Conservation (phyloP, 2,888 invertebrate species). For the Corbicula japonica region DNA sequence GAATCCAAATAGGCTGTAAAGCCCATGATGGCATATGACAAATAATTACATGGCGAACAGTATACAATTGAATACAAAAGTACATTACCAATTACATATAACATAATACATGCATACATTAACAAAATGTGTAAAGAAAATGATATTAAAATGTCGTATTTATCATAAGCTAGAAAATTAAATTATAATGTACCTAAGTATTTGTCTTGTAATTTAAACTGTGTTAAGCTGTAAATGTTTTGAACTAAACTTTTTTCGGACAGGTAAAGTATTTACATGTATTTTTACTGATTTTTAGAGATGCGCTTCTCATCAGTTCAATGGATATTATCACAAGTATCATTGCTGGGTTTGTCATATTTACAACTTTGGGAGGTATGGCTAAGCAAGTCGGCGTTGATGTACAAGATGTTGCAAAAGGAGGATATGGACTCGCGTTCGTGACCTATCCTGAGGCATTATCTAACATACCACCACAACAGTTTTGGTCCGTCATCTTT, state of each 20-base stretch:
- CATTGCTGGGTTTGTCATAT: slow-evolving; percentile 88
- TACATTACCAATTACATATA: too few relatives aligned
- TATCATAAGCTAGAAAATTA: too few relatives aligned
- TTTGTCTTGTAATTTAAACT: too few relatives aligned
- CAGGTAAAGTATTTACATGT: neutral
- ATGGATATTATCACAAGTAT: slow-evolving; percentile 88
- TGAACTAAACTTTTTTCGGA: neutral
- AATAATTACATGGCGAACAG: too few relatives aligned
- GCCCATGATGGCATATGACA: too few relatives aligned
- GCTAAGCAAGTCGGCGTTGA: slow-evolving; percentile 74
- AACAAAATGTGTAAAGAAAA: too few relatives aligned
- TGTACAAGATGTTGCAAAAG: slow-evolving; percentile 74
- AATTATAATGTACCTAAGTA: too few relatives aligned
- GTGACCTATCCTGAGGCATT: slow-evolving; percentile 84
- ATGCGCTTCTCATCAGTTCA: slow-evolving; percentile 92
- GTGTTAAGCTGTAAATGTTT: neutral
- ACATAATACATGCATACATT: too few relatives aligned
- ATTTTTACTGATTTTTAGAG: slow-evolving; percentile 84
- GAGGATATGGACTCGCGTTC: slow-evolving; percentile 88
- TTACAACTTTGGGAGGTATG: slow-evolving; percentile 81
- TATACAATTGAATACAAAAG: too few relatives aligned
- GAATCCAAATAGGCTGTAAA: too few relatives aligned
- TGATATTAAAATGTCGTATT: too few relatives aligned
- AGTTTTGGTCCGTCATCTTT: slow-evolving; percentile 83
- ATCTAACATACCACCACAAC: slow-evolving; percentile 78